Base-by-base conservation (phyloP, 2,113 vertebrate genomes). In the Aphelocoma coerulescens region DNA sequence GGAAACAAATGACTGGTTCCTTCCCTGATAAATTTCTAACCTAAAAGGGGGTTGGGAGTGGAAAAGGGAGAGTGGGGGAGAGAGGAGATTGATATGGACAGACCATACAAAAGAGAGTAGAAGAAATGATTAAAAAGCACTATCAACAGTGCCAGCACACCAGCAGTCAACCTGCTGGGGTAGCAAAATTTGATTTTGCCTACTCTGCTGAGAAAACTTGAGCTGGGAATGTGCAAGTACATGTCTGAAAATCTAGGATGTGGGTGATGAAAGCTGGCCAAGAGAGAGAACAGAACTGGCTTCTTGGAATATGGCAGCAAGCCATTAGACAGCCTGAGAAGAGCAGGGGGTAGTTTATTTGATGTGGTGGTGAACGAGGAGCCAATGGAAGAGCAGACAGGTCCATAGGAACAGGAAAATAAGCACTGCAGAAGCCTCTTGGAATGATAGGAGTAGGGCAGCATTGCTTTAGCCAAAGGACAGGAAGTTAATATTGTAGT, bases 171-270 rank as follows among this genome's bases (percentile, higher is more conserved):
- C 35, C 41, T 95, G 92, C 88, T 96, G 33, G 51, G 33, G 37
- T 35, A 91, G 86, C 76, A 92, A 86, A 88, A 86, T 91, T 44
- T 76, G 24, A 74, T 91, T 97, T 94, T 95, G 88, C 78, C 85
- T 88, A 93, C 90, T 93, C 85, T 95, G 79, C 82, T 93, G 79
- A 66, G 85, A 96, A 97, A 68, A 21, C 37, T 62, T 76, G 59
- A 90, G 63, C 58, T 84, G 75, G 48, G 83, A 96, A 92, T 95
- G 55, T 92, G 92, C 67, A 92, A 92, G 48, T 51, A 93, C 94
- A 86, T 88, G 85, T 55, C 83, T 84, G 67, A 86, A 96, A 92
- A 80, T 62, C 67, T 63, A 68, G 73, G 79, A 96, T 90, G 85
- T 94, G 72, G 85, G 76, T 88, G 85, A 90, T 90, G 83, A 88